These are phyloP conservation scores for Magallana angulata DNA, from an alignment of 1,140 invertebrate genomes.

Conservation along the genomic window DNA sequence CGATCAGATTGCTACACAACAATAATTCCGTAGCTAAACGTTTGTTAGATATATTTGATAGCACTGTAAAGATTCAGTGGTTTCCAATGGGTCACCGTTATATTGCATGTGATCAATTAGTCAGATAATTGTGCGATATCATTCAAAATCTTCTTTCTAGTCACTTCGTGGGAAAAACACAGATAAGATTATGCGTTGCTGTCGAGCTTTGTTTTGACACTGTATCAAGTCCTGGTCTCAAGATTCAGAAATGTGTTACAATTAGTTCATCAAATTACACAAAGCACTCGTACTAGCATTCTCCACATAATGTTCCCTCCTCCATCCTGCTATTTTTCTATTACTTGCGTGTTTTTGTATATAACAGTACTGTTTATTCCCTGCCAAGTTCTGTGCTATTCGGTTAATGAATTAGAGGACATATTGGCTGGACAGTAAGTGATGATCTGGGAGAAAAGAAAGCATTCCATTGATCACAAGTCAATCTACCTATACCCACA, in stretches of 20 bases:
- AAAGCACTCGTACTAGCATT: constrained; percentile 13
- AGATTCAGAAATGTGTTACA: constrained; percentile 33
- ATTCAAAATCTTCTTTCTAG: constrained; percentile 29
- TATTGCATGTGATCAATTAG: constrained; percentile 26
- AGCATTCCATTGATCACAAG: not conserved
- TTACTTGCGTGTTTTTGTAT: constrained; percentile 12
- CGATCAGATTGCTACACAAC: constrained; percentile 15
- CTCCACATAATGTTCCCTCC: not conserved
- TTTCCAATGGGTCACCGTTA: not conserved
- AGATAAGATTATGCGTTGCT: constrained; percentile 11
- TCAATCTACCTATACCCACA: too few relatives aligned
- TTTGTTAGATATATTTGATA: constrained; percentile 26
- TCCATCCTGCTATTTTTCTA: not conserved
- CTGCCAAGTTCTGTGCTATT: constrained; percentile 8
- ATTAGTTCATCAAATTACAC: constrained; percentile 16
- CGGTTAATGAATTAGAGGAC: constrained; percentile 30
- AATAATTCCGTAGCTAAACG: constrained; percentile 24
- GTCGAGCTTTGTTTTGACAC: constrained; percentile 21
- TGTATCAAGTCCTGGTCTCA: constrained; percentile 21
- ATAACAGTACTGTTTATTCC: constrained; percentile 16
- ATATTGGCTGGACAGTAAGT: not conserved
- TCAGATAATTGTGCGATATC: constrained; percentile 20
- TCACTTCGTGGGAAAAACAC: constrained; percentile 21
- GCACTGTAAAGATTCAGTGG: constrained; percentile 1
- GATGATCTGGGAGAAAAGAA: not conserved